Evolutionary conservation across 2,888 invertebrate species (phyloP).

Genomic region (Calameuta idolon): DNA sequence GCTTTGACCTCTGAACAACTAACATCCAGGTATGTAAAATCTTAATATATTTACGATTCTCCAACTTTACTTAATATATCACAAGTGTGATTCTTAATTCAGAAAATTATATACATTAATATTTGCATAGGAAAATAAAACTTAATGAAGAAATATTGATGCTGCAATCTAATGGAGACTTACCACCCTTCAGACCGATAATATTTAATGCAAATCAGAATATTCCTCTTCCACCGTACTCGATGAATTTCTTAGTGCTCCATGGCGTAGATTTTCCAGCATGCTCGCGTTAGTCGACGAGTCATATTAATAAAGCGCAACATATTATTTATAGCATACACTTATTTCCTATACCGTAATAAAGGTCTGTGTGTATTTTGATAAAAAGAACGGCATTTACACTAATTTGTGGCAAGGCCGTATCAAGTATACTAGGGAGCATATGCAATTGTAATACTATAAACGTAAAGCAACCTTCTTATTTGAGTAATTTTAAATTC

Average conservation of each 20-base stretch:
- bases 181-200: slow-evolving; percentile 71
- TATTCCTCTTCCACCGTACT: slow-evolving; percentile 73
- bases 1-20: slow-evolving; percentile 53
- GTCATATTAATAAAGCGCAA: neutral
- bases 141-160: slow-evolving; percentile 73
- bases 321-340: slow-evolving; percentile 9
- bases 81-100: slow-evolving; percentile 4
- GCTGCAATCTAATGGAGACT: slow-evolving; percentile 66
- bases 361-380: neutral
- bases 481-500: neutral
- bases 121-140: slow-evolving; percentile 68
- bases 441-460: neutral
- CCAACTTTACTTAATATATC: slow-evolving; percentile 10
- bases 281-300: slow-evolving; percentile 37
- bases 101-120: neutral
- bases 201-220: slow-evolving; percentile 65
- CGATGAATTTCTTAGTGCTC: slow-evolving; percentile 76
- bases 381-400: slow-evolving; percentile 1
- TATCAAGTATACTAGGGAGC: neutral
- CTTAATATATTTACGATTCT: neutral
- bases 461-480: neutral
- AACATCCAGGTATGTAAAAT: slow-evolving; percentile 48
- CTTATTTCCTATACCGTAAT: slow-evolving; percentile 1
- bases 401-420: neutral
- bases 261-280: slow-evolving; percentile 66